Conservation (phyloP, 2,797 vertebrate genomes). For the Ciconia nigra region DNA sequence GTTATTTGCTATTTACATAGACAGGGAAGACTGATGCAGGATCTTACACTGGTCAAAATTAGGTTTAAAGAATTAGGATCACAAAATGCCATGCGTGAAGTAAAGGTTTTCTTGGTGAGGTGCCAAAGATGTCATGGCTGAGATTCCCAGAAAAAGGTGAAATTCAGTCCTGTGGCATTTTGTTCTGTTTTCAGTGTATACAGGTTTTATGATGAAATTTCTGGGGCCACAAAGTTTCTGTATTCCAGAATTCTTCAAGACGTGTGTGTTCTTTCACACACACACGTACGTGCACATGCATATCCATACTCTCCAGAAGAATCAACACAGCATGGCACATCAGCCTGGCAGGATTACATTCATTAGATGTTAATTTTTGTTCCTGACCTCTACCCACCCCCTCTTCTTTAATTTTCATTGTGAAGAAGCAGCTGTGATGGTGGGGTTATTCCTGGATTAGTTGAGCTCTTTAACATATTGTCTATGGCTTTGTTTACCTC, state of each 20-base stretch:
- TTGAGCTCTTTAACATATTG: neutral
- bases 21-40: neutral
- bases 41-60: neutral
- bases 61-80: neutral
- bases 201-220: neutral
- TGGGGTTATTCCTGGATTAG: neutral
- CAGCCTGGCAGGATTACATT: neutral
- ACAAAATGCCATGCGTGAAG: neutral
- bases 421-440: neutral
- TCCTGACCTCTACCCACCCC: neutral
- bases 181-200: neutral
- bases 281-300: accelerated
- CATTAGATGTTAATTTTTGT: slow-evolving; percentile 14
- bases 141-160: neutral
- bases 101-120: neutral
- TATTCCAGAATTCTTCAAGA: neutral
- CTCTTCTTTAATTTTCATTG: neutral
- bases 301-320: neutral
- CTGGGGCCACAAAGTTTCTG: neutral
- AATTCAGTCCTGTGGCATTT: neutral
- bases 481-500: slow-evolving; percentile 16
- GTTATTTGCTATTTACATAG: neutral
- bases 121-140: neutral
- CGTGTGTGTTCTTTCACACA: neutral
- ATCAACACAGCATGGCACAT: neutral